Conservation (phyloP, 2,888 invertebrate genomes). For the Melieria crassipennis region DNA sequence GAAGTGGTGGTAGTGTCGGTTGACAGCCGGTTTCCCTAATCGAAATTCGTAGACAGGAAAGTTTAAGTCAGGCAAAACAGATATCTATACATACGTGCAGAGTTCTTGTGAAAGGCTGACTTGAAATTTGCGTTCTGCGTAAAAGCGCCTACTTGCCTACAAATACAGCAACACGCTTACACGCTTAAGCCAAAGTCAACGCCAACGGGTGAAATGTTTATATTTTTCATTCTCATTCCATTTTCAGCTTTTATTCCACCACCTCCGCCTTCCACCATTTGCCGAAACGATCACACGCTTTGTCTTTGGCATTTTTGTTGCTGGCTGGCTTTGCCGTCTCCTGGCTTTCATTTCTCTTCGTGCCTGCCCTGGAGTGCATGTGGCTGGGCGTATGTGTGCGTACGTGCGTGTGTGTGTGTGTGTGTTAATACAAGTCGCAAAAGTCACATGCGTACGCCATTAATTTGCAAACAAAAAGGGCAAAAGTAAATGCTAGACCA, state of each 20-base stretch:
- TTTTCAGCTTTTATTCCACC: conserved; percentile 9
- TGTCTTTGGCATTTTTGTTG: too few species aligned
- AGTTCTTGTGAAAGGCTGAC: too few species aligned
- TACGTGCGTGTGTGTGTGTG: not conserved
- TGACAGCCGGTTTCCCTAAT: not conserved
- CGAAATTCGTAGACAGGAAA: too few species aligned
- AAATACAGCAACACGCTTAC: not conserved
- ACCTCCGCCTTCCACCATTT: conserved; percentile 4
- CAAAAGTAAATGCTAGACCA: not conserved
- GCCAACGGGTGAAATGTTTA: conserved; percentile 34
- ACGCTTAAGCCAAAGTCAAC: conserved; percentile 26
- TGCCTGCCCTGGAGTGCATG: not conserved
- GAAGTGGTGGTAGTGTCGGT: not conserved
- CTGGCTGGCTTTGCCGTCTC: too few species aligned
- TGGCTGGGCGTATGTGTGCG: not conserved
- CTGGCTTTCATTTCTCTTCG: too few species aligned
- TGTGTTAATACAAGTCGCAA: not conserved
- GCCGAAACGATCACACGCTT: too few species aligned
- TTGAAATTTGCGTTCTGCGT: too few species aligned
- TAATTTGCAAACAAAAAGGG: conserved; percentile 24
- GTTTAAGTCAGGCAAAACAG: too few species aligned
- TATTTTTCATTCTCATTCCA: conserved; percentile 32
- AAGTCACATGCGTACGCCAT: conserved; percentile 33
- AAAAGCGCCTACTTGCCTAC: not conserved
- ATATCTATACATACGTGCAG: too few species aligned